Percentiles rank a stretch among this genome's conserved stretches.
Evolutionary conservation across 2,888 invertebrate species (phyloP).

Genomic region (Xylocampa areola): DNA sequence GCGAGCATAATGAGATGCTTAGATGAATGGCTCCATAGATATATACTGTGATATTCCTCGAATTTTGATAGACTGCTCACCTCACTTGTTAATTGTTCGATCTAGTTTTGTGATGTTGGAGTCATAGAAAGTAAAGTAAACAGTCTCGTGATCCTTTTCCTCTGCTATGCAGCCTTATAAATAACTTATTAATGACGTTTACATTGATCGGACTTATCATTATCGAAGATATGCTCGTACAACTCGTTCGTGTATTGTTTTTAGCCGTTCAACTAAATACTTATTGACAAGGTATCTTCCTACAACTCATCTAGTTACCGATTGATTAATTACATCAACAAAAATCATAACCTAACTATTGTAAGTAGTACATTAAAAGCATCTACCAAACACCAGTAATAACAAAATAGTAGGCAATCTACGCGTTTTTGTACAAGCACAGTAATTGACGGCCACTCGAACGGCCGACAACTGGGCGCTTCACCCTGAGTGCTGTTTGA

Average conservation of each 20-base stretch:
- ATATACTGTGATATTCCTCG: constrained; percentile 41
- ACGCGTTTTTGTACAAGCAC: constrained; percentile 30
- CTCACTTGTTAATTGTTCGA: constrained; percentile 22
- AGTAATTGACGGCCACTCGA: constrained; percentile 38
- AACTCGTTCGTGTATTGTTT: no score
- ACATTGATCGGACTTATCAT: no score
- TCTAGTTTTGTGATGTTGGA: neutral
- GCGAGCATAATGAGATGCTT: neutral
- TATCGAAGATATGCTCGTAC: no score
- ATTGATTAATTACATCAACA: constrained; percentile 10
- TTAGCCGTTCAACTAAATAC: neutral
- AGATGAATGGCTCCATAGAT: neutral
- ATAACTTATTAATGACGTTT: no score
- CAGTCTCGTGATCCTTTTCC: no score
- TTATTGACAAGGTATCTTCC: neutral
- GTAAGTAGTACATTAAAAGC: constrained; percentile 34
- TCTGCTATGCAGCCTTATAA: no score
- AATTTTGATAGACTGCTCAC: constrained; percentile 31
- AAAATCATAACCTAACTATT: constrained; percentile 8
- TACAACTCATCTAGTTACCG: neutral
- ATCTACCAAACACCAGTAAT: constrained; percentile 22
- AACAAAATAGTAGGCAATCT: constrained; percentile 21
- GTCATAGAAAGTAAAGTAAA: neutral
- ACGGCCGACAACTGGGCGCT: constrained; percentile 38
- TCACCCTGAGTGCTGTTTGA: constrained; percentile 58